Evolutionary conservation across 2,797 vertebrate genomes (phyloP).

Genomic region (Propithecus deckenii): DNA sequence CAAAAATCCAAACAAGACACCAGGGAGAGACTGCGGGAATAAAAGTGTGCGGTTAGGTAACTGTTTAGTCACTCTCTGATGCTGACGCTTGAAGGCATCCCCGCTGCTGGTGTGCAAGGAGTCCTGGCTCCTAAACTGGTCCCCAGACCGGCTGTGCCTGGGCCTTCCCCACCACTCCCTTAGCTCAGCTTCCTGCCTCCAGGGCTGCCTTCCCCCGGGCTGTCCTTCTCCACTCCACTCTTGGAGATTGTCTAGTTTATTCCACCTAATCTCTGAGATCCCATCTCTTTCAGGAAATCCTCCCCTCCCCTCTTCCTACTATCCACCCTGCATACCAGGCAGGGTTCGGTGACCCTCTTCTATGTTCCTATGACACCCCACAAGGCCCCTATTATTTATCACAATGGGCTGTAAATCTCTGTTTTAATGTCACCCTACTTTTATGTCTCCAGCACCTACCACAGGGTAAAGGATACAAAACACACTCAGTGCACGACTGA

Average conservation of each 20-base stretch:
- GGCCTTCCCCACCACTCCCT: rapidly evolving
- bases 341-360: not conserved
- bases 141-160: too few species aligned
- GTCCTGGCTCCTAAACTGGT: not conserved
- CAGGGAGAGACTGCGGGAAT: not conserved
- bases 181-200: not conserved
- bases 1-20: not conserved
- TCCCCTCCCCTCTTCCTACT: not conserved
- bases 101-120: rapidly evolving
- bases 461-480: not conserved
- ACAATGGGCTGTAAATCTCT: not conserved
- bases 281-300: not conserved
- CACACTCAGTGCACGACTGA: not conserved
- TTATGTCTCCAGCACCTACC: not conserved
- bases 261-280: not conserved
- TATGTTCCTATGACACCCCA: not conserved
- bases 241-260: not conserved
- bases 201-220: not conserved
- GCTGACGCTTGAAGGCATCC: rapidly evolving
- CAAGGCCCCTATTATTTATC: not conserved
- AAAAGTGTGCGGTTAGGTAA: rapidly evolving
- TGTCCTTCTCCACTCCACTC: not conserved
- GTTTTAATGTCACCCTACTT: not conserved
- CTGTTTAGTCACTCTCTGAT: rapidly evolving
- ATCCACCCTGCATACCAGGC: not conserved